Percentiles rank a stretch among this genome's conserved stretches.
Evolutionary conservation across 2,797 vertebrate species (phyloP).

Genomic region (Acrossocheilus wenchowensis): DNA sequence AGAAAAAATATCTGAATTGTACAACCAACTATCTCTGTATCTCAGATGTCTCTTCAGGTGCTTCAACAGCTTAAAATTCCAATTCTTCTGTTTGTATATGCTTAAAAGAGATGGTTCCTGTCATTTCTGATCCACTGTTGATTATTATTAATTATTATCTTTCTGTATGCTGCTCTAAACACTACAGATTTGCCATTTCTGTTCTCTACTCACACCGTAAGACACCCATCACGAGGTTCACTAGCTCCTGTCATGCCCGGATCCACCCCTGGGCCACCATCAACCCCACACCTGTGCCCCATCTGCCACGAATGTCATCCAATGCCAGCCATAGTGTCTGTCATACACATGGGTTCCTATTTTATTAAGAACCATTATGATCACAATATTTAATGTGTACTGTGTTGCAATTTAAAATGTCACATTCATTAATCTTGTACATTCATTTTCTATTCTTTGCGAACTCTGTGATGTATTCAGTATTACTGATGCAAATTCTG

Average conservation of each 20-base stretch:
- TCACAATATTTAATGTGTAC: not conserved
- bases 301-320: not conserved
- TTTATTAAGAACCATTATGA: not conserved
- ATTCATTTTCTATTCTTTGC: not conserved
- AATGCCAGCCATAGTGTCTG: not conserved
- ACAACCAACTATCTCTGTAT: no score
- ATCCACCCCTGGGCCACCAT: conserved; percentile 1
- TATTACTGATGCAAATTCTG: not conserved
- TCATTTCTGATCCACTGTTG: not conserved
- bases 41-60: no score
- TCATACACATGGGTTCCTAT: not conserved
- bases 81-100: not conserved
- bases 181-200: not conserved
- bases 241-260: not conserved
- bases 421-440: not conserved
- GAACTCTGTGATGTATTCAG: not conserved
- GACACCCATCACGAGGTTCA: not conserved
- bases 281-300: not conserved
- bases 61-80: not conserved
- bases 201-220: not conserved
- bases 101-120: not conserved
- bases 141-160: not conserved
- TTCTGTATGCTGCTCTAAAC: not conserved
- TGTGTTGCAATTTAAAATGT: not conserved
- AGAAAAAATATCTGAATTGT: not conserved